Base-by-base conservation (phyloP, 1,140 invertebrate genomes). In the Drosophila miranda region DNA sequence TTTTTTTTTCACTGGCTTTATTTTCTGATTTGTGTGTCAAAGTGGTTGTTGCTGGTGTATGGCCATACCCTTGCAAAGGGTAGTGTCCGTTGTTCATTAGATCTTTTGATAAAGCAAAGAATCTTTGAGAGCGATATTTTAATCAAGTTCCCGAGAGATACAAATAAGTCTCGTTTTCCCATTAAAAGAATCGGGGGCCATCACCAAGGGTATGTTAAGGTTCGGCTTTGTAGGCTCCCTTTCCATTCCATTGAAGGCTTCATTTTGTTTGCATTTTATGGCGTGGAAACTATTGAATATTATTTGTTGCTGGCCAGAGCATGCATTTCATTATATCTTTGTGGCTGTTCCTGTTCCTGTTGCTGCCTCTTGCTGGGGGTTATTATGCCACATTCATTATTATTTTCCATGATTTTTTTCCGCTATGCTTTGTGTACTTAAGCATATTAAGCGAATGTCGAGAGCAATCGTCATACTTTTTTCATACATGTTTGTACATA, bases 261-360 rank as follows among this genome's bases (percentile, higher is more conserved):
- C 67, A 84, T 84, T 84, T 83, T 83, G 62, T 84, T 86, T 83
- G 80, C 61, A 76, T 84, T 83, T 83, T 78, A 76, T 68, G 72
- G 72, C 81, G 76, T 73, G 81, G 59, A 80, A 86, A 84, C 76
- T 86, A 86, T 76, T 73, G 56, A 76, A 80, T 64, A 76, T 58
- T 58, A 79, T 75, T 75, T 83, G 57, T 71, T 53, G 60, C 56
- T 52, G 48, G 38, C 54, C 62, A 57, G 26, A 28, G 63, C 45
- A 62, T 76, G 75, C 55, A 60, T 49, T 84, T 60, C 44, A 74
- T 66, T 68, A 76, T 83, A 62, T 23, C 44, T 58, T 50, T 64
- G 46, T 13, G 11, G 34, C 11, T 13, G 34, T 2, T 38, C 43
- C 6, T 45, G 23, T 34, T 57, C 11, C 26, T 21, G 21, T 23